Percentiles rank a stretch among this genome's conserved stretches.
These are phyloP conservation scores for Ia io DNA, from an alignment of 2,113 vertebrate species.

Conservation along the genomic window DNA sequence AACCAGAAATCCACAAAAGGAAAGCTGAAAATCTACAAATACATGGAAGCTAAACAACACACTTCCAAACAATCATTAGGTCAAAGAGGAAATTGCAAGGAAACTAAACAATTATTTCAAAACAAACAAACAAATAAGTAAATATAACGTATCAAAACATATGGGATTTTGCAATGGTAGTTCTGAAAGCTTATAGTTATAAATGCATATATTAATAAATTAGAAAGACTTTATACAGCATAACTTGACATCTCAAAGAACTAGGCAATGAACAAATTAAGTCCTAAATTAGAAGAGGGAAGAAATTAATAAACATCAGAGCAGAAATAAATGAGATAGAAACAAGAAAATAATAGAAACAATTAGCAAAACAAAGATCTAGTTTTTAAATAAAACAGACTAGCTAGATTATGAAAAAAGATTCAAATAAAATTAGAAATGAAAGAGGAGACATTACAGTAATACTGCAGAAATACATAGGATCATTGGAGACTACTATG, in stretches of 20 bases:
- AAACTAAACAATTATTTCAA: background rate
- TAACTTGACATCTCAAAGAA: background rate
- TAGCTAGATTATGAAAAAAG: background rate
- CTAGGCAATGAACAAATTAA: background rate
- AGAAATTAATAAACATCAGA: background rate
- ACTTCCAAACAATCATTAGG: background rate
- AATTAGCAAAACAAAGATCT: background rate
- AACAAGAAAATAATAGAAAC: background rate
- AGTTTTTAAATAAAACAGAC: background rate
- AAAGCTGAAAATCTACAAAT: background rate
- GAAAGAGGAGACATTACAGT: background rate
- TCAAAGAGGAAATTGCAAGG: background rate
- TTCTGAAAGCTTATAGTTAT: background rate
- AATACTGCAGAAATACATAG: background rate
- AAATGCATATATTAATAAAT: background rate
- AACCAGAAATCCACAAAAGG: background rate
- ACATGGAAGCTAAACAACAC: background rate
- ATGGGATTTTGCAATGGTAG: background rate
- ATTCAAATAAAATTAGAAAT: background rate
- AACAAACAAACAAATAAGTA: background rate
- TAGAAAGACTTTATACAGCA: background rate
- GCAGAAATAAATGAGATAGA: background rate
- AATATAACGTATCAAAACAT: background rate
- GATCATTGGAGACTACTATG: background rate
- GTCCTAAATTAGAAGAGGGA: background rate